Conservation (phyloP, 2,113 vertebrate genomes). For the Boulengeromyrus knoepffleri region DNA sequence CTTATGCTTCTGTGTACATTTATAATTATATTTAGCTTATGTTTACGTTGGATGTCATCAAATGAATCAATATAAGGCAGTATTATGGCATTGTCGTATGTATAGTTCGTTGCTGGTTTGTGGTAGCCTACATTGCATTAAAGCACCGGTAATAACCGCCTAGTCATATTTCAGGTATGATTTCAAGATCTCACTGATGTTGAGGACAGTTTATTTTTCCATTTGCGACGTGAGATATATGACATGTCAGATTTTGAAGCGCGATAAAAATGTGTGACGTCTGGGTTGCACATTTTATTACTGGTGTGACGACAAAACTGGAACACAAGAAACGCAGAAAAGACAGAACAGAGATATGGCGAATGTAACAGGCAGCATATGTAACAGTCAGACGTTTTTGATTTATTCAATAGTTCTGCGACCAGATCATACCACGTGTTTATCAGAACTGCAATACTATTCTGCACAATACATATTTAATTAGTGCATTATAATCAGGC, state of each 20-base stretch:
- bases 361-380: not conserved
- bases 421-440: not conserved
- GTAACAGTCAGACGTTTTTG: not conserved
- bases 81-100: not conserved
- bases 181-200: not conserved
- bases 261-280: not conserved
- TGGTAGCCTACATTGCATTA: not conserved
- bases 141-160: not conserved
- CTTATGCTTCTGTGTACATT: not conserved
- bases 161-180: not conserved
- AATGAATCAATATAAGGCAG: not conserved
- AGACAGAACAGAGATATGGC: not conserved
- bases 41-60: not conserved
- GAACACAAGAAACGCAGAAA: not conserved
- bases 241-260: not conserved
- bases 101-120: not conserved
- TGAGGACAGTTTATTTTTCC: not conserved
- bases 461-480: not conserved
- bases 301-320: not conserved
- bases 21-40: not conserved
- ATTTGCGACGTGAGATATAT: not conserved
- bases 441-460: not conserved
- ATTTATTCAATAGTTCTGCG: not conserved
- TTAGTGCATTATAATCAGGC: not conserved
- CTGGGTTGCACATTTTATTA: not conserved